Evolutionary conservation across 2,113 vertebrate genomes (phyloP).

Genomic region (Neoarius graeffei): DNA sequence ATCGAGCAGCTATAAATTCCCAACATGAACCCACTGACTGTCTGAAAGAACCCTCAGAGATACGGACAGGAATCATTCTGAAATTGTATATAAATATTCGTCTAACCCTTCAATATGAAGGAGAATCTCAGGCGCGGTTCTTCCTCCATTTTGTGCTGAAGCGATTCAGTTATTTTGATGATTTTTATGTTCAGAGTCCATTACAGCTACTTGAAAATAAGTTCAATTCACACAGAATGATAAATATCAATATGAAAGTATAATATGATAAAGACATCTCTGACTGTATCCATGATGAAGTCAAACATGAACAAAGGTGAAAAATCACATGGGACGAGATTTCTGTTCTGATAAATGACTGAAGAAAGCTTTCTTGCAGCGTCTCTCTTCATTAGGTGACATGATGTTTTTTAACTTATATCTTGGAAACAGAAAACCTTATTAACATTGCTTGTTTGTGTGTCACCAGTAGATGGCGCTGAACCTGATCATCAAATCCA

Average conservation of each 20-base stretch:
- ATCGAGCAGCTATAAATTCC: not conserved
- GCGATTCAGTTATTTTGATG: not conserved
- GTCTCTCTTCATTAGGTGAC: not conserved
- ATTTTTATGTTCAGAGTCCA: not conserved
- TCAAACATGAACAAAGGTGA: not conserved
- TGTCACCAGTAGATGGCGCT: slow-evolving; percentile 83
- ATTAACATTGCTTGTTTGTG: not conserved
- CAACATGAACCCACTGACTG: not conserved
- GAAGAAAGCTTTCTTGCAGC: not conserved
- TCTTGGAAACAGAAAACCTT: not conserved
- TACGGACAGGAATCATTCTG: not conserved
- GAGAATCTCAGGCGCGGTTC: slow-evolving; percentile 48
- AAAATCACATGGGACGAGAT: not conserved
- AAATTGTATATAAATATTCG: not conserved
- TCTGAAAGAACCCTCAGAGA: not conserved
- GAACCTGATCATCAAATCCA: slow-evolving; percentile 75
- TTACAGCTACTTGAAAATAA: not conserved
- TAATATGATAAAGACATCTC: not conserved
- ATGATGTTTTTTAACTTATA: not conserved
- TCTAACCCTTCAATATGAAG: slow-evolving; percentile 75
- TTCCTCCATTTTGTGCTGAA: not conserved
- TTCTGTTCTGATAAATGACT: not conserved
- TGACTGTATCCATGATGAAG: not conserved
- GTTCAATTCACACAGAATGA: not conserved
- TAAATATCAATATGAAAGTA: not conserved